Evolutionary conservation across 2,797 vertebrate genomes (phyloP).

Genomic region (Hozukius guyotensis): DNA sequence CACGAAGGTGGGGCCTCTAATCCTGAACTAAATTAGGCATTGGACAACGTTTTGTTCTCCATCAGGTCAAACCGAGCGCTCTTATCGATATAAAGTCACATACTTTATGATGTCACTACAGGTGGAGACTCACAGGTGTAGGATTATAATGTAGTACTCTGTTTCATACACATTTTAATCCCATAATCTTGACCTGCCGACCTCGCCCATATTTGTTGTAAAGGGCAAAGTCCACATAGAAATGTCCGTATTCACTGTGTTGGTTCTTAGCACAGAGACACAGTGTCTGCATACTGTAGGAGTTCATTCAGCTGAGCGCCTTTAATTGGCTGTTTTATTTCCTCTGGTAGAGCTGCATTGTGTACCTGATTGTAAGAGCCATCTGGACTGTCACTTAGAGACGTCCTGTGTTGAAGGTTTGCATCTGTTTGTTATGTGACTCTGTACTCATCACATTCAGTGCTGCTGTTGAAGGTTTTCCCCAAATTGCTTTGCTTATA

Average conservation of each 20-base stretch:
- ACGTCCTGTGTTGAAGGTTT: constrained; percentile 1
- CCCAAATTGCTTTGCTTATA: neutral
- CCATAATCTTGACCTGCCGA: neutral
- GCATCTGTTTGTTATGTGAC: neutral
- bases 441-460: neutral
- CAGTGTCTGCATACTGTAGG: neutral
- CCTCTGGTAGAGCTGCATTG: neutral
- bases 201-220: constrained; percentile 29
- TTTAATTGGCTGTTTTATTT: constrained; percentile 7
- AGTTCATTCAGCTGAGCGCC: neutral
- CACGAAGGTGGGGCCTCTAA: neutral
- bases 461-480: neutral
- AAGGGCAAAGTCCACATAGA: constrained; percentile 16
- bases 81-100: neutral
- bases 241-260: neutral
- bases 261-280: neutral
- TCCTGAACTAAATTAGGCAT: neutral
- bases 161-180: neutral
- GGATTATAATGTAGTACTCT: neutral
- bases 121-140: neutral
- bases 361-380: neutral
- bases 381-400: neutral
- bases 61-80: neutral
- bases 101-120: neutral
- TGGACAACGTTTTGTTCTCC: neutral